These are phyloP conservation scores for Butastur rufipennis DNA, from an alignment of 2,113 vertebrate species.

Conservation along the genomic window DNA sequence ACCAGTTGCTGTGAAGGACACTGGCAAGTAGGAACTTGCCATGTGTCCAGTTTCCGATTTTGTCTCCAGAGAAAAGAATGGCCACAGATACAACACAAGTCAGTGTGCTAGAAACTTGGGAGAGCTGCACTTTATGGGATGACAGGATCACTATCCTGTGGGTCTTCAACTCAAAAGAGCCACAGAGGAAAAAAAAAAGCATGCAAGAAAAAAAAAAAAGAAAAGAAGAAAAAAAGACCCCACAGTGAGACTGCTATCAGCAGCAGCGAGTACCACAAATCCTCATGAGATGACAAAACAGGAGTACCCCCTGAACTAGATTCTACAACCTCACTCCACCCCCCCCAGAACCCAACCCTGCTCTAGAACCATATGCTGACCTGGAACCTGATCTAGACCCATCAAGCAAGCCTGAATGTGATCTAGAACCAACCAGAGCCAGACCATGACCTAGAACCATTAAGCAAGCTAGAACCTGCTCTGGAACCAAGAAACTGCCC, in stretches of 20 bases:
- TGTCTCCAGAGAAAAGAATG: background rate
- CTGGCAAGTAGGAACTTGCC: background rate
- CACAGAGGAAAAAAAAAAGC: background rate
- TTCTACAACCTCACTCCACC: background rate
- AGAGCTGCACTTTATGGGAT: background rate
- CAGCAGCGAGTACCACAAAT: background rate
- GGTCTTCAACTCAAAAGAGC: background rate
- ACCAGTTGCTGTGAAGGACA: background rate
- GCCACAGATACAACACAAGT: rapidly evolving
- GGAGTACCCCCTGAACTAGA: background rate
- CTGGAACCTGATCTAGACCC: background rate
- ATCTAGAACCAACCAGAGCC: background rate
- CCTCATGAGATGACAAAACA: background rate
- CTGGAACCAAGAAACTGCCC: background rate
- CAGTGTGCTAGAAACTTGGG: background rate
- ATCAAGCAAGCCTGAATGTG: background rate
- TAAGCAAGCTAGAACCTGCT: background rate
- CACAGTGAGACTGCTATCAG: background rate
- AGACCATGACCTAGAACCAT: background rate
- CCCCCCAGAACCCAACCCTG: too few species aligned
- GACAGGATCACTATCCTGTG: background rate
- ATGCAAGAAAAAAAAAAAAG: too few species aligned
- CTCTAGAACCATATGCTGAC: background rate
- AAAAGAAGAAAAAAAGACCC: background rate
- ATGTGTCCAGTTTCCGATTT: background rate